Conservation (phyloP, 2,888 invertebrate genomes). For the Latheticus oryzae region DNA sequence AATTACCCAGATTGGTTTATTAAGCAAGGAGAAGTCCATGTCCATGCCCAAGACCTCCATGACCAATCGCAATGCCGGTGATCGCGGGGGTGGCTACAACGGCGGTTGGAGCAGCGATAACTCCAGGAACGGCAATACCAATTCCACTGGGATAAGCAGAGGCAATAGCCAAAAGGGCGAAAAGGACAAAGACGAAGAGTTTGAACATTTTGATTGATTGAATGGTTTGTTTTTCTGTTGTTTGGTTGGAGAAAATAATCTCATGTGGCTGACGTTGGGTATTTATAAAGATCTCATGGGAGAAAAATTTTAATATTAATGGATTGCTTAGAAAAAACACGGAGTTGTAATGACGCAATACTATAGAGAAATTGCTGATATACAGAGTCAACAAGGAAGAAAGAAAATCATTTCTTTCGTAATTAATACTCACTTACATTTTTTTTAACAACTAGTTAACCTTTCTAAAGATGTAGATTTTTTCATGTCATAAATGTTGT, state of each 20-base stretch:
- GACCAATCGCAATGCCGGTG: conserved; percentile 26
- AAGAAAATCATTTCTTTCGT: conserved; percentile 5
- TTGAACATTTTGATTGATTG: conserved; percentile 47
- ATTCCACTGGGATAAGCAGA: conserved; percentile 46
- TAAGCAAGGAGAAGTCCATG: conserved; percentile 24
- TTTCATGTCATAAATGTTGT: no score
- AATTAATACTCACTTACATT: no score
- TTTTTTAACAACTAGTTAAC: conserved; percentile 6
- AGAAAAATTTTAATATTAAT: conserved; percentile 6
- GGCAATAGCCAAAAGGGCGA: conserved; percentile 47
- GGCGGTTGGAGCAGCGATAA: conserved; percentile 34
- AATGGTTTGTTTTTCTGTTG: conserved; percentile 14
- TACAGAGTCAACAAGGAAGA: conserved; percentile 2
- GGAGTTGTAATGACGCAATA: conserved; percentile 24
- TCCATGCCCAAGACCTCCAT: conserved; percentile 29
- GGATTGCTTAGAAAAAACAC: conserved; percentile 3
- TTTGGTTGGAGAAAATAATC: conserved; percentile 3
- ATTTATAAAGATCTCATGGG: conserved; percentile 7
- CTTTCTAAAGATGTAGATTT: no score
- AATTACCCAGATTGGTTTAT: background rate
- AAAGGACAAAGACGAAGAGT: conserved; percentile 46
- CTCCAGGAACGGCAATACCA: conserved; percentile 32
- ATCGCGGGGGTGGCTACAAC: conserved; percentile 36
- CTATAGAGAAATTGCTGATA: conserved; percentile 17
- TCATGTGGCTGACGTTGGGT: background rate